Percentiles rank a stretch among this genome's conserved stretches.
Evolutionary conservation across 92 coral and sea anemone genomes (phyloP).

Genomic region (Actinernus sp.): DNA sequence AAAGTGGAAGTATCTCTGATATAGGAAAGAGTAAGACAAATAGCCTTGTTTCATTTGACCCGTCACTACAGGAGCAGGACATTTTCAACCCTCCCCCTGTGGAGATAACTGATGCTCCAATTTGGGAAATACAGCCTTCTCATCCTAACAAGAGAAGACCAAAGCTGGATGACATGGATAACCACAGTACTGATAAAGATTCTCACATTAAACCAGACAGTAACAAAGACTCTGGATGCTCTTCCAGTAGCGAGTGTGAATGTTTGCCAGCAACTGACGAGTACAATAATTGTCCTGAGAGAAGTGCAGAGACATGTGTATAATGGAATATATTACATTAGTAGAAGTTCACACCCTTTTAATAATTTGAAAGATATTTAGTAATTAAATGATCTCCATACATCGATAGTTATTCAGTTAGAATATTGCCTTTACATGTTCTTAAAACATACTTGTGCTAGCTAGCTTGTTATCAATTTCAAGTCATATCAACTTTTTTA

Average conservation of each 20-base stretch:
- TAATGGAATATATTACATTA: neutral
- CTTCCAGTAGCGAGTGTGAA: slow-evolving; percentile 48
- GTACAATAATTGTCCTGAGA: neutral
- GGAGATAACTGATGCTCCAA: slow-evolving; percentile 2
- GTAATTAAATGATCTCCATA: too few relatives aligned
- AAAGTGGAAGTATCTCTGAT: slow-evolving; percentile 29
- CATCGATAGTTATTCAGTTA: too few relatives aligned
- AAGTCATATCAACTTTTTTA: too few relatives aligned
- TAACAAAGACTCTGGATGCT: slow-evolving; percentile 66
- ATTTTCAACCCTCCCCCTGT: slow-evolving; percentile 2
- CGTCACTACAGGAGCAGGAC: slow-evolving; percentile 6
- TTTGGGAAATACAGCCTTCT: slow-evolving; percentile 18
- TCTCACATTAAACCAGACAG: slow-evolving; percentile 8
- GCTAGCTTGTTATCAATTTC: too few relatives aligned
- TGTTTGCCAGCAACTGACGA: neutral
- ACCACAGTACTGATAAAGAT: neutral
- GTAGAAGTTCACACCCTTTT: too few relatives aligned
- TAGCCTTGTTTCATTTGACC: slow-evolving; percentile 16
- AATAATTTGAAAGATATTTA: too few relatives aligned
- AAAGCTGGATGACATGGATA: neutral
- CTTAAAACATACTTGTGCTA: too few relatives aligned
- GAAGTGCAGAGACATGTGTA: slow-evolving; percentile 48
- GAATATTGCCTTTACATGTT: too few relatives aligned
- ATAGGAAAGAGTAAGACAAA: slow-evolving; percentile 18
- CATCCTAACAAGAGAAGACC: neutral